Conservation (phyloP, 37 sponge, comb jelly and placozoan genomes). For the Aplysina aerophoba region DNA sequence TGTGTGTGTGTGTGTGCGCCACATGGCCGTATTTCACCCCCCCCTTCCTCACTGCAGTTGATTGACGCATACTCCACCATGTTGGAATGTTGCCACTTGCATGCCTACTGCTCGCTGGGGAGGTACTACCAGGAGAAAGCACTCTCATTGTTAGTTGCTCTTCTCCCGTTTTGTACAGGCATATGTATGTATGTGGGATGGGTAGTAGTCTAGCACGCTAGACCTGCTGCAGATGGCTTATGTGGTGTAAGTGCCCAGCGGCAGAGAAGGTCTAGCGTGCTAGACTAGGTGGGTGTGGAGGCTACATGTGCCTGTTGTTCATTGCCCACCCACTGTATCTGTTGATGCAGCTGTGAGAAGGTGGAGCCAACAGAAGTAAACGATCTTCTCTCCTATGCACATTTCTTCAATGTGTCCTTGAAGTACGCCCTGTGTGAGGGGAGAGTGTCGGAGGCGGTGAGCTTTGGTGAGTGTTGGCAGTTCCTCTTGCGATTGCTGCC, state of each 20-base stretch:
- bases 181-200: too few relatives aligned
- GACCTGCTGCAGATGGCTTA: neutral
- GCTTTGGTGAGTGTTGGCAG: too few relatives aligned
- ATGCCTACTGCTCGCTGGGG: constrained; percentile 42
- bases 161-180: too few relatives aligned
- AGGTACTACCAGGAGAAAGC: constrained; percentile 53
- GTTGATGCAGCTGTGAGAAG: constrained; percentile 32
- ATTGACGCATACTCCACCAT: constrained; percentile 79
- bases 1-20: too few relatives aligned
- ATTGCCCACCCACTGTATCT: too few relatives aligned
- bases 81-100: constrained; percentile 79
- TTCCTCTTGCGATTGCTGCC: too few relatives aligned
- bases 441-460: constrained; percentile 39
- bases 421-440: constrained; percentile 62
- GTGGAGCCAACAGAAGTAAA: constrained; percentile 54
- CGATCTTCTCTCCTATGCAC: constrained; percentile 56
- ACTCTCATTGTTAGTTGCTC: constrained; percentile 51
- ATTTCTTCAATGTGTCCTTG: constrained; percentile 59
- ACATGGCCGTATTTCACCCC: too few relatives aligned
- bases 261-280: too few relatives aligned
- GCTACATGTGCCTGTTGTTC: too few relatives aligned
- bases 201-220: too few relatives aligned
- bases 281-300: too few relatives aligned
- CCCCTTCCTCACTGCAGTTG: constrained; percentile 52
- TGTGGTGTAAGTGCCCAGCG: neutral